Conservation (phyloP, 2,888 invertebrate species). For the Salticus scenicus region DNA sequence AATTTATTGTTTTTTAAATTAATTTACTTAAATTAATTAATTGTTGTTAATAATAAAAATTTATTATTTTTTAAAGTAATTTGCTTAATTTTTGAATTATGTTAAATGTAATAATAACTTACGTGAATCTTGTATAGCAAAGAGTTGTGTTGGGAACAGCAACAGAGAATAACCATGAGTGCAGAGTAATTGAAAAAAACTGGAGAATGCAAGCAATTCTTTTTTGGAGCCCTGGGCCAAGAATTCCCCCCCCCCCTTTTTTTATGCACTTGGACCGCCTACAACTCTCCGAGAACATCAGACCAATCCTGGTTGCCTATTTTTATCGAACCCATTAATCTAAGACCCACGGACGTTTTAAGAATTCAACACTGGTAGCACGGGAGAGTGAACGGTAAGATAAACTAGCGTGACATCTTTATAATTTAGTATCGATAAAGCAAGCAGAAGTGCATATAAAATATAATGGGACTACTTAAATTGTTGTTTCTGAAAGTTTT, state of each 20-base stretch:
- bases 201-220: not conserved
- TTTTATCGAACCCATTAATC: not conserved
- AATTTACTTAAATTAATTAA: too few relatives aligned
- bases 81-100: too few relatives aligned
- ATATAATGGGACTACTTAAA: too few relatives aligned
- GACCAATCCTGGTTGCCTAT: constrained; percentile 33
- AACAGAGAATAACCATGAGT: constrained; percentile 40
- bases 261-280: constrained; percentile 27
- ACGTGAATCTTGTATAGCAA: constrained; percentile 32
- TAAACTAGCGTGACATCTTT: not conserved
- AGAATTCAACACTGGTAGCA: constrained; percentile 57
- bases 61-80: too few relatives aligned
- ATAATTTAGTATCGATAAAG: not conserved
- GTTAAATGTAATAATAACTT: too few relatives aligned
- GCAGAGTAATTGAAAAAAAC: not conserved
- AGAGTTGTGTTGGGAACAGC: constrained; percentile 1
- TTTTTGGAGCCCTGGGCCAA: not conserved
- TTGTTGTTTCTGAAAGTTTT: too few relatives aligned
- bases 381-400: constrained; percentile 22
- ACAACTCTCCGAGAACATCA: not conserved
- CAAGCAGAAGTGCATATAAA: not conserved
- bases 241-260: not conserved
- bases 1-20: too few relatives aligned
- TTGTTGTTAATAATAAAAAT: too few relatives aligned
- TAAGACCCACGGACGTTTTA: constrained; percentile 11